phyloP scores from a whole-genome alignment of 2,113 vertebrate species.

The Sinocyclocheilus maitianheensis region DNA sequence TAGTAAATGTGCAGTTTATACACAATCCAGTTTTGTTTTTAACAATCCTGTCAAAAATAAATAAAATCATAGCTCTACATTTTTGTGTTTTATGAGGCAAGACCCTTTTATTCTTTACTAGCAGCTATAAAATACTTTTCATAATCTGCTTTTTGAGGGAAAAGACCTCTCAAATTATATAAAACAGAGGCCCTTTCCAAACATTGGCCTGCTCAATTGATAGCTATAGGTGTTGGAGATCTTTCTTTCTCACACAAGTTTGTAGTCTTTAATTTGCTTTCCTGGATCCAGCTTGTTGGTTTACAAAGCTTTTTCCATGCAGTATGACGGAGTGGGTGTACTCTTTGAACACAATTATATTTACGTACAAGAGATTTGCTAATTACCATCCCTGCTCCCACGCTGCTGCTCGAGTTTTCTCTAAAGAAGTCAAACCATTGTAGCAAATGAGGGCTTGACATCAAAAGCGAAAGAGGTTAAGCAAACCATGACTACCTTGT shows the following conservation, averaged over 20 bases:
- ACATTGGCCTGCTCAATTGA: conserved; percentile 23
- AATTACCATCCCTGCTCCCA: conserved; percentile 58
- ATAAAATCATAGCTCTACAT: neutral
- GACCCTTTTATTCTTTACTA: conserved; percentile 3
- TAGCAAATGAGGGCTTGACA: neutral
- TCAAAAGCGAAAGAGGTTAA: conserved; percentile 39
- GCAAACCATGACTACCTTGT: conserved; percentile 35
- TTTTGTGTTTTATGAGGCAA: conserved; percentile 1
- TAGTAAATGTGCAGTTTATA: conserved; percentile 2
- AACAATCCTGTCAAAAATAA: neutral
- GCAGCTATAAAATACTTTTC: conserved; percentile 19
- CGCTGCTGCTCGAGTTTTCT: conserved; percentile 49
- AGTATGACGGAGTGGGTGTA: conserved; percentile 11
- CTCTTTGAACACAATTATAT: conserved; percentile 50
- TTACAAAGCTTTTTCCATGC: conserved; percentile 43
- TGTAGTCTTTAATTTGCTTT: conserved; percentile 59
- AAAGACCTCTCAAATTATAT: neutral
- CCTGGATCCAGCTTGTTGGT: conserved; percentile 47
- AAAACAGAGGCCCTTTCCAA: conserved; percentile 37
- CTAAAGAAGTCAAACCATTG: conserved; percentile 19
- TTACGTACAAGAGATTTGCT: conserved; percentile 54
- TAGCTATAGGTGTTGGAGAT: conserved; percentile 51
- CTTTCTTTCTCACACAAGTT: conserved; percentile 56
- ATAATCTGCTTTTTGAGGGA: neutral
- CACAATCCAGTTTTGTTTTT: neutral